phyloP scores from a whole-genome alignment of 2,797 vertebrate genomes.

The Carduelis carduelis region DNA sequence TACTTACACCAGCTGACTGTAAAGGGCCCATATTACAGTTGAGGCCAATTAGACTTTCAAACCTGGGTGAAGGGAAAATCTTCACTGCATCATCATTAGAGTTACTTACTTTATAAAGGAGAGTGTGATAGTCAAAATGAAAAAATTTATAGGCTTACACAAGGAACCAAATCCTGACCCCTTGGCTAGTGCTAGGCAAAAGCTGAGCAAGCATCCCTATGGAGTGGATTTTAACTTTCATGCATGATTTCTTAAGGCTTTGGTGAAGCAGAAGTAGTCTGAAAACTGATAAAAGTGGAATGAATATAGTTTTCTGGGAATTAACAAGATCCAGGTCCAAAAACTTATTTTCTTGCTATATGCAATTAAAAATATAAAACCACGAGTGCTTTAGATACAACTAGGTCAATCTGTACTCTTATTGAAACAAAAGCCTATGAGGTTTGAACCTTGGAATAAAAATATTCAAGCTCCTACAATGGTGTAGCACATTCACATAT shows the following conservation, averaged over 20 bases:
- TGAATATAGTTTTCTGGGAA: too few relatives aligned
- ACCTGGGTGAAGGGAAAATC: not conserved
- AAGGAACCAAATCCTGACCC: too few relatives aligned
- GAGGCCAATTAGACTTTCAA: not conserved
- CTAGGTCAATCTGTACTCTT: not conserved
- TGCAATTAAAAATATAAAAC: not conserved
- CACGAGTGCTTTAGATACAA: not conserved
- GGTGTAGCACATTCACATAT: not conserved
- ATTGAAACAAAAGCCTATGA: not conserved
- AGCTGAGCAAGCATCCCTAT: too few relatives aligned
- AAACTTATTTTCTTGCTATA: not conserved
- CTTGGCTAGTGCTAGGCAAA: too few relatives aligned
- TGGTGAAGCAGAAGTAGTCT: too few relatives aligned
- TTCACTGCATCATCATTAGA: not conserved
- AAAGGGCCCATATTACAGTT: not conserved
- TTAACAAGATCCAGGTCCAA: not conserved
- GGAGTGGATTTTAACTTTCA: too few relatives aligned
- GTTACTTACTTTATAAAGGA: not conserved
- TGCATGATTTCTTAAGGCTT: too few relatives aligned
- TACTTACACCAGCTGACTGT: not conserved
- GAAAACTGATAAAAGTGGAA: too few relatives aligned
- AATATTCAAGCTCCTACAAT: not conserved
- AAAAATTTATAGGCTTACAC: not conserved
- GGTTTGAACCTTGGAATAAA: not conserved
- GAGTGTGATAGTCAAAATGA: not conserved